phyloP scores from a whole-genome alignment of 2,797 vertebrate genomes.

The Intellagama lesueurii region DNA sequence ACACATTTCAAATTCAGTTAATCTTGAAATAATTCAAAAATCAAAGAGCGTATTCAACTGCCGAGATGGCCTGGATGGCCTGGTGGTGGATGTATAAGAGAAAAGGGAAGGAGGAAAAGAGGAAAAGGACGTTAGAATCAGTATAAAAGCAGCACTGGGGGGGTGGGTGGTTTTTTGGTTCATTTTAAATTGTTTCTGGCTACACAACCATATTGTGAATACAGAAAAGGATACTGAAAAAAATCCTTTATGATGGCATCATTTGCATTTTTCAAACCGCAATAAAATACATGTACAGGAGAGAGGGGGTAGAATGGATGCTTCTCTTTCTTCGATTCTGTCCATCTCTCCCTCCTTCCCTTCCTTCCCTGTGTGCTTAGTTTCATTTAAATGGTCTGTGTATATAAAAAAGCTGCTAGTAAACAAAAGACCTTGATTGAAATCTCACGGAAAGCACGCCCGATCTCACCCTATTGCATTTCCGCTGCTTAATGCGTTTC shows the following conservation, averaged over 20 bases:
- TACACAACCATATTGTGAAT: slow-evolving; percentile 64
- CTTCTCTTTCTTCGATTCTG: slow-evolving; percentile 3
- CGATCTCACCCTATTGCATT: background rate
- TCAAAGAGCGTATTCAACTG: slow-evolving; percentile 83
- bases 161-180: slow-evolving; percentile 33
- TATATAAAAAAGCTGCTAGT: background rate
- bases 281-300: slow-evolving; percentile 56
- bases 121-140: slow-evolving; percentile 66
- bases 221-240: slow-evolving; percentile 62
- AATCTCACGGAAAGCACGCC: background rate
- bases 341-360: slow-evolving; percentile 5
- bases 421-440: slow-evolving; percentile 10
- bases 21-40: slow-evolving; percentile 84
- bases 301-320: background rate
- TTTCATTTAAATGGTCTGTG: background rate
- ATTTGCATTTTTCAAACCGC: slow-evolving; percentile 68
- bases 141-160: slow-evolving; percentile 63
- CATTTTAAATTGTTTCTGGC: slow-evolving; percentile 77
- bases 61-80: slow-evolving; percentile 78
- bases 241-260: slow-evolving; percentile 61
- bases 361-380: background rate
- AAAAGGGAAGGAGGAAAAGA: slow-evolving; percentile 34
- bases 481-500: background rate
- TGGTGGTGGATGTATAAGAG: slow-evolving; percentile 75
- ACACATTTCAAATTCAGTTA: slow-evolving; percentile 83